Base-by-base conservation (phyloP, 2,113 vertebrate species). In the Camelus bactrianus region DNA sequence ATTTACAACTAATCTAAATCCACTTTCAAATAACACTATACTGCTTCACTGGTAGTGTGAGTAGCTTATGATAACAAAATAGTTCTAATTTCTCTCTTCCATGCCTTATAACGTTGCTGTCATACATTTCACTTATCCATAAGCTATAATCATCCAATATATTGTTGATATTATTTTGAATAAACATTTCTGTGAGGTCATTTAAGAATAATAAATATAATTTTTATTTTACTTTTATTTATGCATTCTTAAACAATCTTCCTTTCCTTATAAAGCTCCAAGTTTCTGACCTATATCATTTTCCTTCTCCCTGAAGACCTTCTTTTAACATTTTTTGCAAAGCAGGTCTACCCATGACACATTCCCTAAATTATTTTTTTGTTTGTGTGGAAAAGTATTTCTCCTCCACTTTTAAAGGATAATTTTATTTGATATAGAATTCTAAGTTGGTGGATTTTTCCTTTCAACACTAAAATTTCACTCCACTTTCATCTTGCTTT, bases 1-100 rank as follows among this genome's bases (percentile, higher is more conserved):
- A 89, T 76, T 76, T 76, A 30, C 24, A 89, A 89, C 32, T 79
- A 89, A 65, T 65, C 32, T 52, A 89, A 89, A 62, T 77, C 30
- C 19, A 52, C 60, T 10, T 84, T 67, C 32, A 52, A 35, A 67
- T 65, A 77, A 54, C 64, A 56, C 62, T 64, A 54, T 54, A 56
- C n/a, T 42, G 24, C 16, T 58, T 80, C 26, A 56, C 42, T 26
- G 24, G 30, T 46, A 69, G 26, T 32, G n/a, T 54, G 56, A 60
- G 56, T 52, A 84, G 10, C 7, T 75, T 85, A 84, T 20, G 32
- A 75, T 60, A 28, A 60, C n/a, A 83, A 35, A 60, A 46, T 19
- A 73, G 60, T 83, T n/a, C 46, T 19, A 62, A 73, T 83, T 83
- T 28, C 26, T 84, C 38, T 91, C 17, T 84, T 70, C n/a, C 56